Conservation (phyloP, 2,797 vertebrate genomes). For the Tenualosa ilisha region DNA sequence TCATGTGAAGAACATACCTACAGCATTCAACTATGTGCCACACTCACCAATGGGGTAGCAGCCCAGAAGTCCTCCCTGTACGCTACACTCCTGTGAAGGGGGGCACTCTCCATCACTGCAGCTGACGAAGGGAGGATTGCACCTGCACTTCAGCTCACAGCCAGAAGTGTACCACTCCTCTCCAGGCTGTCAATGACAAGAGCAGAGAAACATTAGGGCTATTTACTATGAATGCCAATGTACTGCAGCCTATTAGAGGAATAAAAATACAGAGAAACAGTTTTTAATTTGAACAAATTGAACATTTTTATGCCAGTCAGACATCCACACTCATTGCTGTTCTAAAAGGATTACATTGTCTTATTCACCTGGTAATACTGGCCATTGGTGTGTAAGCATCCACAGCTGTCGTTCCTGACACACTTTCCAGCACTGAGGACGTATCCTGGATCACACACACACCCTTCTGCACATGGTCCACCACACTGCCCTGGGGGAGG, state of each 20-base stretch:
- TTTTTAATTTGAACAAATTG: too few relatives aligned
- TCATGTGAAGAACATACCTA: too few relatives aligned
- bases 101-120: conserved; percentile 68
- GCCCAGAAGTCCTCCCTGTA: conserved; percentile 67
- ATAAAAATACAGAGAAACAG: too few relatives aligned
- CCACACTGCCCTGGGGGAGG: conserved; percentile 54
- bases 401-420: conserved; percentile 63
- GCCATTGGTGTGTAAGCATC: conserved; percentile 63
- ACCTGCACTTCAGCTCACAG: conserved; percentile 73
- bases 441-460: conserved; percentile 72
- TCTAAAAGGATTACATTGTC: too few relatives aligned
- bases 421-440: conserved; percentile 72
- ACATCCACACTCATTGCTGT: too few relatives aligned
- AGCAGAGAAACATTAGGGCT: not conserved
- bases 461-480: conserved; percentile 69
- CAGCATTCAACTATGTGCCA: too few relatives aligned
- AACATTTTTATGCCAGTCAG: too few relatives aligned
- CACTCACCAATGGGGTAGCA: conserved; percentile 75
- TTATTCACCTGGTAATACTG: conserved; percentile 67
- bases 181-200: conserved; percentile 63
- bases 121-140: conserved; percentile 57
- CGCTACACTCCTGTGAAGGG: conserved; percentile 67
- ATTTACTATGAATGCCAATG: not conserved
- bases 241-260: too few relatives aligned
- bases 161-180: conserved; percentile 73